Percentiles rank a stretch among this genome's conserved stretches.
phyloP scores from a whole-genome alignment of 2,888 invertebrate species.

The Gibbula magus region DNA sequence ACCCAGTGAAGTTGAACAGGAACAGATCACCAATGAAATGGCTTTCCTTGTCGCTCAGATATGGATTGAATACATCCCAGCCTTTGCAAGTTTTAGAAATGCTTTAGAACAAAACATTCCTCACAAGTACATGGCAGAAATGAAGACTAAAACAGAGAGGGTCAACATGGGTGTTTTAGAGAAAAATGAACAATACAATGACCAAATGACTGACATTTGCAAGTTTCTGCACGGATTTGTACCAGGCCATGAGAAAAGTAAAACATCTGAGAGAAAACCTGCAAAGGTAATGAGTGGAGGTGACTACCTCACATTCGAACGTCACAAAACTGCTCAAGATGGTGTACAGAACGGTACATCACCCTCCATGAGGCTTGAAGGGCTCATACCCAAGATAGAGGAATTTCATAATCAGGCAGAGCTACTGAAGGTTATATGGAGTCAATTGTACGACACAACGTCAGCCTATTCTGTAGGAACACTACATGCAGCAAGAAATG shows the following conservation, averaged over 20 bases:
- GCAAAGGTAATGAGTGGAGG: background rate
- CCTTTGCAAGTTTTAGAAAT: background rate
- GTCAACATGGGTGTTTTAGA: background rate
- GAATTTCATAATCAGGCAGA: background rate
- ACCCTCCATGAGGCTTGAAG: background rate
- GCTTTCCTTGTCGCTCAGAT: slow-evolving; percentile 16
- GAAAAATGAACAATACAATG: background rate
- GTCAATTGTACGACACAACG: background rate
- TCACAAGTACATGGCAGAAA: slow-evolving; percentile 28
- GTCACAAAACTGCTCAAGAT: slow-evolving; percentile 27
- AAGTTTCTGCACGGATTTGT: too few species aligned
- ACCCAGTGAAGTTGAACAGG: slow-evolving; percentile 15
- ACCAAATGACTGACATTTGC: background rate
- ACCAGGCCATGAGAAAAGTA: background rate
- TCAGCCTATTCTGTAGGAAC: background rate
- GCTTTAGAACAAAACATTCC: slow-evolving; percentile 21
- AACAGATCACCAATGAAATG: background rate
- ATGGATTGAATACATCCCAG: slow-evolving; percentile 23
- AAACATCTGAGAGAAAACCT: background rate
- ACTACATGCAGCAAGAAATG: background rate
- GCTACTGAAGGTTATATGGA: background rate
- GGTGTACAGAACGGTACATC: background rate
- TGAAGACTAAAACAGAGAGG: slow-evolving; percentile 20
- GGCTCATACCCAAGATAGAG: background rate
- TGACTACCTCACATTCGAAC: background rate